Base-by-base conservation (phyloP, 2,113 vertebrate species). In the Sorex fumeus region DNA sequence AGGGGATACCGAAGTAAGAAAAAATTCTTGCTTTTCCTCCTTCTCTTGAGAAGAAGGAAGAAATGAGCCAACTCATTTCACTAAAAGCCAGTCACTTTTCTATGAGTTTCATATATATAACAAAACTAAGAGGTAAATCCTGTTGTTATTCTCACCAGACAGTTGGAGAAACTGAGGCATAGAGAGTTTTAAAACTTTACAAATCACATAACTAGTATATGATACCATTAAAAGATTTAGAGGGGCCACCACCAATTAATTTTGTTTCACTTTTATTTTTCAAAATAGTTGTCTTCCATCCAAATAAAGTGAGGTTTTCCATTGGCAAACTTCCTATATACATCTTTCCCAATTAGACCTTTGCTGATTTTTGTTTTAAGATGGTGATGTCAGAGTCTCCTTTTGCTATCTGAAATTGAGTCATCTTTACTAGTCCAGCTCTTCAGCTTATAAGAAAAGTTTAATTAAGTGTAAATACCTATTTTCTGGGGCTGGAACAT, bases 361-460 rank as follows among this genome's bases (percentile, higher is more conserved):
- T 32, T 47, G 36, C 25, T 53, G 72, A 76, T 66, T 62, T 85
- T 85, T 78, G 9, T 50, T 79, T 83, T 75, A 84, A 83, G 67
- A 72, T 25, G 7, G 15, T 21, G 10, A 81, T 45, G 72, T 25
- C 28, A 45, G 21, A 40, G 70, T 70, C 94, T 64, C 34, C 66
- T 67, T 92, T 82, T 78, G 91, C 75, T 79, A 16, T 88, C 53
- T 78, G 34, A 9, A 95, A 90, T 80, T 57, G 30, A 86, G 84
- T 5, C 27, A 67, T 86, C 82, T 91, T 93, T 19, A n/a, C n/a
- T 69, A 76, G 50, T 77, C 30, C 8, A 60, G 15, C 45, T 71
- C 75, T 87, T 95, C 62, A 82, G 83, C 40, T 86, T 93, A 34
- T 6, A 86, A 86, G 50, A 80, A 75, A 92, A 83, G 13, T 88